These are phyloP conservation scores for Acheta domesticus DNA, from an alignment of 2,888 invertebrate genomes.

Conservation along the genomic window DNA sequence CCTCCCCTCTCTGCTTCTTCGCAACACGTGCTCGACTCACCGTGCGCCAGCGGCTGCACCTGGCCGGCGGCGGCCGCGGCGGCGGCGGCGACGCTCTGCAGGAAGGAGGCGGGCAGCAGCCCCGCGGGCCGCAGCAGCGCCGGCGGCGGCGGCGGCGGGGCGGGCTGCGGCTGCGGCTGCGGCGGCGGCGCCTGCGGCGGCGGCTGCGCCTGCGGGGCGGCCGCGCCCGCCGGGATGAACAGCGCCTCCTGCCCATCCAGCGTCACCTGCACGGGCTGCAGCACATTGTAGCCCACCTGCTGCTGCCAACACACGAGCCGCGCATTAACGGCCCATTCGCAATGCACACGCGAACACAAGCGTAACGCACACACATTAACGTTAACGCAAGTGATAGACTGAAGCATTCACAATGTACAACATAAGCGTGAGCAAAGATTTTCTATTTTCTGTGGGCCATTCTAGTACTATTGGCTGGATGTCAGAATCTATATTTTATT, in stretches of 20 bases:
- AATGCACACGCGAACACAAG: too few species aligned
- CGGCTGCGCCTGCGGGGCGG: constrained; percentile 39
- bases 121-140: constrained; percentile 47
- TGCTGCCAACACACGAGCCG: constrained; percentile 3
- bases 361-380: too few species aligned
- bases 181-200: constrained; percentile 51
- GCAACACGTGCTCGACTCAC: too few species aligned
- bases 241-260: constrained; percentile 91
- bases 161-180: constrained; percentile 49
- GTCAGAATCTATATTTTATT: too few species aligned
- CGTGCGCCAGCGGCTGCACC: not conserved
- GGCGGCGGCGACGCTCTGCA: constrained; percentile 58
- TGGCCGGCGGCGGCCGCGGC: not conserved
- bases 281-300: constrained; percentile 55
- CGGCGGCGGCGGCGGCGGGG: constrained; percentile 65
- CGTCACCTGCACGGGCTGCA: constrained; percentile 84
- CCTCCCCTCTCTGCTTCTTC: too few species aligned
- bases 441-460: too few species aligned
- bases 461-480: too few species aligned
- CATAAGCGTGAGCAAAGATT: too few species aligned
- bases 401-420: too few species aligned
- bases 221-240: constrained; percentile 78
- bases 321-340: too few species aligned
- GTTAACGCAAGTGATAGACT: too few species aligned
- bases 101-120: constrained; percentile 64